Conservation (phyloP, 2,797 vertebrate genomes). For the Phrynocephalus guinanensis region DNA sequence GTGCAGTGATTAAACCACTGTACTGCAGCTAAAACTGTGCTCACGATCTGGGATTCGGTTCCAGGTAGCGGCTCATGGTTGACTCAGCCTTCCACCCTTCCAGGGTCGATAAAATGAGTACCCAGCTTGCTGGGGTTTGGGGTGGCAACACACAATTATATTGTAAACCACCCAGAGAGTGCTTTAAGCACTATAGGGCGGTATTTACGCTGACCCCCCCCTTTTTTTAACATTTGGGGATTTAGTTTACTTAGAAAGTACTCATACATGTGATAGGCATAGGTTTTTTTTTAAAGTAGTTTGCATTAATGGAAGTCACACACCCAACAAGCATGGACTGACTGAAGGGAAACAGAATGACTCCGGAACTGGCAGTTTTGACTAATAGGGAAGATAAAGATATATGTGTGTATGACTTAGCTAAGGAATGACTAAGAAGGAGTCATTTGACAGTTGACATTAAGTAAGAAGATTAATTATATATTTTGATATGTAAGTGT, state of each 20-base stretch:
- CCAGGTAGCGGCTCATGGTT: too few relatives aligned
- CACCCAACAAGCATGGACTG: constrained; percentile 31
- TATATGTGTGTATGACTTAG: not conserved
- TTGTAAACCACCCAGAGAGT: too few relatives aligned
- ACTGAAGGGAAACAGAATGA: constrained; percentile 20
- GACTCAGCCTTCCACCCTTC: too few relatives aligned
- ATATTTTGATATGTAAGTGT: constrained; percentile 28
- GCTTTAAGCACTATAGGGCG: too few relatives aligned
- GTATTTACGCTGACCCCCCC: too few relatives aligned
- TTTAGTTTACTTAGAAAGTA: constrained; percentile 2
- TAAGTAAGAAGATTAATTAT: constrained; percentile 38
- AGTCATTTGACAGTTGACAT: constrained; percentile 20
- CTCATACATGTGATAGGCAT: not conserved
- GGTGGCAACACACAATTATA: too few relatives aligned
- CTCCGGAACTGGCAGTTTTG: constrained; percentile 16
- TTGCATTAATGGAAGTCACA: not conserved
- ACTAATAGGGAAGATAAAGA: constrained; percentile 52
- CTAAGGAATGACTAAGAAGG: constrained; percentile 19
- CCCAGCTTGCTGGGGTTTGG: too few relatives aligned
- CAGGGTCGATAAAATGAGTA: too few relatives aligned
- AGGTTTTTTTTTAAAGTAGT: not conserved
- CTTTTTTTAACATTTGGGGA: too few relatives aligned
- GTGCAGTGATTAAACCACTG: too few relatives aligned
- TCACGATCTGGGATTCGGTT: too few relatives aligned
- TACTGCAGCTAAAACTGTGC: too few relatives aligned